Conservation (phyloP, 2,797 vertebrate species). For the Strix occidentalis region DNA sequence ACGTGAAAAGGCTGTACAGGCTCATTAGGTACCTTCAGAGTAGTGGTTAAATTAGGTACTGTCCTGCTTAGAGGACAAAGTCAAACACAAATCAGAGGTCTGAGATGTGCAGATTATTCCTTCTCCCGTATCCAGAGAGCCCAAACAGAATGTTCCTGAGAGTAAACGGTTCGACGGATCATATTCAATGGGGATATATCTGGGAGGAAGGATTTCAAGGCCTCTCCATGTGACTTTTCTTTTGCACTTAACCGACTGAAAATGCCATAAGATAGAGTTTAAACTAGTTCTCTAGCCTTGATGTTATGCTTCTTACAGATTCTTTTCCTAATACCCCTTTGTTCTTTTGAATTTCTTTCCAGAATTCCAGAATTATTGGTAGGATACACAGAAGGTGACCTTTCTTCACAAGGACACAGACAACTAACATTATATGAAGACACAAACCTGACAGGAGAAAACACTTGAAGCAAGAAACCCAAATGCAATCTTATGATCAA, state of each 20-base stretch:
- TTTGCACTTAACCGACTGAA: background rate
- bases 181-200: rapidly evolving
- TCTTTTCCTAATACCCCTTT: background rate
- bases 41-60: background rate
- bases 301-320: background rate
- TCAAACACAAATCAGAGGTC: background rate
- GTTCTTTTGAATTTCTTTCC: slow-evolving; percentile 61
- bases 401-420: slow-evolving; percentile 91
- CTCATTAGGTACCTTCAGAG: background rate
- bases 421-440: slow-evolving; percentile 88
- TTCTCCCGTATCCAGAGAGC: background rate
- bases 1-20: background rate
- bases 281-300: background rate
- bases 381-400: slow-evolving; percentile 86
- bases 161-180: background rate
- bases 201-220: background rate
- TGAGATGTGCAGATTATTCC: background rate
- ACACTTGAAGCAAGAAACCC: slow-evolving; percentile 90
- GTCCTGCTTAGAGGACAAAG: background rate
- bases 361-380: slow-evolving; percentile 85
- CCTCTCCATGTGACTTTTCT: background rate
- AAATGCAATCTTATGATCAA: slow-evolving; percentile 86
- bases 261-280: background rate
- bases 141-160: background rate
- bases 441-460: slow-evolving; percentile 89